A percentile compares a stretch with the other conserved stretches of the same genome.
These are phyloP conservation scores for Panulirus ornatus DNA, from an alignment of 1,140 invertebrate species.

Conservation along the genomic window DNA sequence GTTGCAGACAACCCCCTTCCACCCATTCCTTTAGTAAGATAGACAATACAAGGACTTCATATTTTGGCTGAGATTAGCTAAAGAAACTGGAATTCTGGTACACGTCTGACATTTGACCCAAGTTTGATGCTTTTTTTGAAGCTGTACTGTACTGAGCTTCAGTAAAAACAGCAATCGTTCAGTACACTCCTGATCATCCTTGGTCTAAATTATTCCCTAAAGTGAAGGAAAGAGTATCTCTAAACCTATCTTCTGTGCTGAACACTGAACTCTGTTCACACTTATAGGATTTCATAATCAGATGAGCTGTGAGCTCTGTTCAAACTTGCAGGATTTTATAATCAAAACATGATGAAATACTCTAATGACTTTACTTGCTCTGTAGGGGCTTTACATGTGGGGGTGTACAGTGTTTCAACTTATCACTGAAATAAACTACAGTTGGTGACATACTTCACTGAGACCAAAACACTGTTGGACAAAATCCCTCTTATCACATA, in stretches of 20 bases:
- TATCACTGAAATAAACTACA: slow-evolving; percentile 60
- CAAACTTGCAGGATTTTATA: neutral
- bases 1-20: too few species aligned
- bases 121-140: too few species aligned
- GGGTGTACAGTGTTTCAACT: slow-evolving; percentile 64
- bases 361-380: slow-evolving; percentile 68
- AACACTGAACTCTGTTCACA: neutral
- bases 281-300: neutral
- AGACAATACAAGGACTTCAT: too few species aligned
- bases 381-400: slow-evolving; percentile 64
- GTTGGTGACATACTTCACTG: slow-evolving; percentile 50
- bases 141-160: too few species aligned
- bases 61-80: too few species aligned
- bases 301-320: neutral
- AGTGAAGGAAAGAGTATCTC: too few species aligned
- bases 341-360: slow-evolving; percentile 15
- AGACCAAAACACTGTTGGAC: slow-evolving; percentile 41
- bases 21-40: too few species aligned
- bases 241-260: neutral
- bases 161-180: too few species aligned
- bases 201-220: neutral
- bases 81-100: too few species aligned
- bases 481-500: slow-evolving; percentile 33
- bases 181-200: neutral
- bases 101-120: too few species aligned